Base-by-base conservation (phyloP, 2,113 vertebrate species). In the zebrafish (Danio rerio) region DNA sequence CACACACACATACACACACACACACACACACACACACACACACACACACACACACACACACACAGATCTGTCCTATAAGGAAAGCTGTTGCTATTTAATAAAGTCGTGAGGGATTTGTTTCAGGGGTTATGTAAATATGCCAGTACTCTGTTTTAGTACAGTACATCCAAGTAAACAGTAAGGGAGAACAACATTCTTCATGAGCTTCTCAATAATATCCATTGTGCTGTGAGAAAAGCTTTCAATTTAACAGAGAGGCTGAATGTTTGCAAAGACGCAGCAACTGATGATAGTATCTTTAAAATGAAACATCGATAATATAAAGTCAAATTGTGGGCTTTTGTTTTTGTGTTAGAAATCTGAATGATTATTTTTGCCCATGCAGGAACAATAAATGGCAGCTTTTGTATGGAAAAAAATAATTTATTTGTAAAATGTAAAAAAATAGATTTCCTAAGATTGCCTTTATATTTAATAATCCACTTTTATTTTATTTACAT, bases 51-150 rank as follows among this genome's bases (percentile, higher is more conserved):
- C 31, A 31, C 31, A 31, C 52, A 72, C 74, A 78, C 82, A 83
- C 75, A 73, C 71, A 72, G 18, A 83, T 72, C 63, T 55, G 15
- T 49, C 71, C 59, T 84, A 50, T 83, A 84, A 84, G 78, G 83
- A 86, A 83, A 80, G 55, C 73, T 49, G 45, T 56, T 20, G 72
- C 78, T 84, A 78, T 78, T 81, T 49, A 80, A 50, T 66, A 68
- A 79, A 61, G 47, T 84, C 49, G 56, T 9, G 62, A 45, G 53
- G 74, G 74, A 83, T 63, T 21, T 16, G 45, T 77, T 83, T 83
- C 81, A 72, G 58, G 80, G 78, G 69, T 80, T 68, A 74, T 70
- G 52, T 63, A 73, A 65, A 84, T 65, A 84, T 68, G 56, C 63
- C 73, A 83, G 42, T 9, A 49, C 68, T 45, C 43, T 66, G 68